Base-by-base conservation (phyloP, 1,140 invertebrate species). In the Fopius arisanus region DNA sequence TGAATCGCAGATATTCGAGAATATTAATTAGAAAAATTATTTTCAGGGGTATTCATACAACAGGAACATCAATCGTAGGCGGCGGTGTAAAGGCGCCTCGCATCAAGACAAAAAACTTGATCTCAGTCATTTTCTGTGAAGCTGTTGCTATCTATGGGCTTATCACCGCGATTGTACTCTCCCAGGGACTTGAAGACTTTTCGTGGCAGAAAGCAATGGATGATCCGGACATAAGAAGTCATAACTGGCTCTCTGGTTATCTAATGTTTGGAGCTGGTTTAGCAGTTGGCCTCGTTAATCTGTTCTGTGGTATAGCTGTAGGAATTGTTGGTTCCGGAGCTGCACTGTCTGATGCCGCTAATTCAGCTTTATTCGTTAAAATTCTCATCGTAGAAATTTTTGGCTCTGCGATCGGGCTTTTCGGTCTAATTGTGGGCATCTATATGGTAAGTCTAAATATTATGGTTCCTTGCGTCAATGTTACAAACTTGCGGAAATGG, bases 91-190 rank as follows among this genome's bases (percentile, higher is more conserved):
- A 99, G 90, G 97, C 98, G 19, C 98, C 98, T 4, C 90, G 98
- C 80, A 99, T 99, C 84, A 97, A 99, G 88, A 99, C 98, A 62
- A 99, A 99, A 89, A 99, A 99, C 89, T 92, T 99, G 79, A 98
- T 99, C 81, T 98, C 97, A 67, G 97, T 99, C 82, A 99, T 99
- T 87, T 99, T 99, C 90, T 99, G 97, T 86, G 97, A 99, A 89
- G 97, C 97, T 80, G 97, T 99, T 0, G 97, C 97, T 68, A 99
- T 99, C 88, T 99, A 99, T 86, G 97, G 97, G n/a, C 91, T 99
- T 23, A 99, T 99, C 82, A 97, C 97, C 81, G 97, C 97, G 31
- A 98, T 99, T 84, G 96, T 99, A 28, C 91, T 99, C 41, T 95
- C 95, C 67, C 96, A 96, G 77, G 91, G 93, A 82, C 87, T 97